These are phyloP conservation scores for Melipona beecheii DNA, from an alignment of 2,888 invertebrate genomes.

Conservation along the genomic window DNA sequence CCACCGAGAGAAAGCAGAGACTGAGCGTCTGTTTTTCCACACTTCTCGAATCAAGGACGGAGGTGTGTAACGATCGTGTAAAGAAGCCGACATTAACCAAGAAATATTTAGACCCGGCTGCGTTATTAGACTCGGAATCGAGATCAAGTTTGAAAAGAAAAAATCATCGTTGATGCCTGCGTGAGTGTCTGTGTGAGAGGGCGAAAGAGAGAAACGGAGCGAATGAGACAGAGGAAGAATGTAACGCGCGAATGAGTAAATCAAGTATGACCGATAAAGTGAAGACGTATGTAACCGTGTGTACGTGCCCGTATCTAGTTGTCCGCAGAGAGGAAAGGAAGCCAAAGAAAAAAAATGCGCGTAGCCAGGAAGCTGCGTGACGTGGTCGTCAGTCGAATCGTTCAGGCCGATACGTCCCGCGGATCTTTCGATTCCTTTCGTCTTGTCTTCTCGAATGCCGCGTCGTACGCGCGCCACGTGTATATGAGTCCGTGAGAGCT, in stretches of 20 bases:
- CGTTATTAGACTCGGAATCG: conserved; percentile 2
- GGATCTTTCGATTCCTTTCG: conserved; percentile 49
- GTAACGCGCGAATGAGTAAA: background rate
- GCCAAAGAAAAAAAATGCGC: conserved; percentile 9
- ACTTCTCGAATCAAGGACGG: background rate
- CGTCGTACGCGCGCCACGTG: conserved; percentile 15
- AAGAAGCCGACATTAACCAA: background rate
- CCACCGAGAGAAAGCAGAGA: conserved; percentile 31
- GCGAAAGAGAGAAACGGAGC: background rate
- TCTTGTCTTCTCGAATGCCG: conserved; percentile 41
- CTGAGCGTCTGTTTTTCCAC: conserved; percentile 24
- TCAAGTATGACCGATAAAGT: background rate
- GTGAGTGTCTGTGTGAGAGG: background rate
- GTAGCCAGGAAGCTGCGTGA: conserved; percentile 35
- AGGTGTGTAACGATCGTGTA: conserved; percentile 20
- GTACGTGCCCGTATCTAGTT: conserved; percentile 20
- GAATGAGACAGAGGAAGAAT: conserved; percentile 12
- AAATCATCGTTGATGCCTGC: conserved; percentile 1
- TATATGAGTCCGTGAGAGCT: conserved; percentile 57
- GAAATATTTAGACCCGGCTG: conserved; percentile 9
- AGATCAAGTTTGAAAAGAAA: background rate
- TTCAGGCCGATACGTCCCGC: conserved; percentile 41
- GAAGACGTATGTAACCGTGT: background rate
- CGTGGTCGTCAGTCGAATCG: conserved; percentile 38
- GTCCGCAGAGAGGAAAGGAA: conserved; percentile 40